phyloP scores from a whole-genome alignment of 2,113 vertebrate species.

The Marmota monax region DNA sequence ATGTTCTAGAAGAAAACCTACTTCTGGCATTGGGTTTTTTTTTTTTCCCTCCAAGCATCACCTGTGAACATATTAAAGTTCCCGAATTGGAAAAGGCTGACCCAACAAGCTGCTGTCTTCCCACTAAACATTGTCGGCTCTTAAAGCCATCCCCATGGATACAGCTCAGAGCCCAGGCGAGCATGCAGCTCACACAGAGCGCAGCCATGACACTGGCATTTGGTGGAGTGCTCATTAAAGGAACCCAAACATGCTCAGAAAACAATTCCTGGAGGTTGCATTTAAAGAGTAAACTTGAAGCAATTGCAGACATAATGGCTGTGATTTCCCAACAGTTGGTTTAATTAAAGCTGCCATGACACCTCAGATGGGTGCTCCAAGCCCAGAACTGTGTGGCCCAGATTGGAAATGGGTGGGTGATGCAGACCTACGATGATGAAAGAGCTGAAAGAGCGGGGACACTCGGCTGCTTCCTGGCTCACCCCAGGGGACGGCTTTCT shows the following conservation, averaged over 20 bases:
- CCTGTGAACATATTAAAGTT: background rate
- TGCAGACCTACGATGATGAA: constrained; percentile 46
- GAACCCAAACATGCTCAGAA: background rate
- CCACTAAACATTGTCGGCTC: background rate
- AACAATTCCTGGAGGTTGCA: background rate
- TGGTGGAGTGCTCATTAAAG: background rate
- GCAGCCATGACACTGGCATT: background rate
- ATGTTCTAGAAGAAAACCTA: background rate
- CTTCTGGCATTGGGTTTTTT: background rate
- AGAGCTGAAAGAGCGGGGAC: constrained; percentile 4
- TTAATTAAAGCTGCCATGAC: background rate
- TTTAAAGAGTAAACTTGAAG: background rate
- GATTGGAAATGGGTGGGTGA: background rate
- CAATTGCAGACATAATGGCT: background rate
- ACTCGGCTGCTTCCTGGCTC: background rate
- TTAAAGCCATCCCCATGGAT: background rate
- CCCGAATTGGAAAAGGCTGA: background rate
- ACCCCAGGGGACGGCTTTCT: background rate
- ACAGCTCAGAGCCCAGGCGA: background rate
- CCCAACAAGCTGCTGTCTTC: background rate
- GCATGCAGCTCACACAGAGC: background rate
- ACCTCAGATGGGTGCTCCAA: background rate
- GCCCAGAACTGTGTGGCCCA: background rate
- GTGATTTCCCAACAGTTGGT: background rate
- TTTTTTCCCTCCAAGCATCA: background rate